These are phyloP conservation scores for Telmatherina bonti DNA, from an alignment of 2,797 vertebrate genomes.

Conservation along the genomic window DNA sequence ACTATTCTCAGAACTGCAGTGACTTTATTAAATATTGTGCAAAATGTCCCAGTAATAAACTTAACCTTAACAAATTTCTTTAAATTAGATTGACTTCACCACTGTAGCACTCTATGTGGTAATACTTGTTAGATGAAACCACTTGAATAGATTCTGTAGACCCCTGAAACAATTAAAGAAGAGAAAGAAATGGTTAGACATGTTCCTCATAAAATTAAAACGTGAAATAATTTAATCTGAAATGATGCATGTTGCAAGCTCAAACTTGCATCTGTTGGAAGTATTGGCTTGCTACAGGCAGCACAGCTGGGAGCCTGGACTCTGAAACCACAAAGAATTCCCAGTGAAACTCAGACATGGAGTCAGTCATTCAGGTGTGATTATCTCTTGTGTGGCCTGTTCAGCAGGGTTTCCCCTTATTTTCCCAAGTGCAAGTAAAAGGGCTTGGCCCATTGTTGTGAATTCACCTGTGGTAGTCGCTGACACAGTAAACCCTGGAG, in stretches of 20 bases:
- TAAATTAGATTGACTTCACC: slow-evolving; percentile 80
- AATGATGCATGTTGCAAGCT: not conserved
- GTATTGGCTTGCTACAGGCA: slow-evolving; percentile 85
- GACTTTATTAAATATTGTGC: slow-evolving; percentile 31
- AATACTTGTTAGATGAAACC: slow-evolving; percentile 87
- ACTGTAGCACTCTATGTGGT: slow-evolving; percentile 89
- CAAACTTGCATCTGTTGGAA: slow-evolving; percentile 86
- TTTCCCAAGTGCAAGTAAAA: slow-evolving; percentile 11
- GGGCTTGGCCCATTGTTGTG: slow-evolving; percentile 34
- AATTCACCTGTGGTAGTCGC: slow-evolving; percentile 90
- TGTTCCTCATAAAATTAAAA: not conserved
- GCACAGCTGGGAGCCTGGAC: slow-evolving; percentile 87
- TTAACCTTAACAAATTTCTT: slow-evolving; percentile 2
- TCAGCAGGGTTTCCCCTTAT: slow-evolving; percentile 6
- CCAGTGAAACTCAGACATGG: slow-evolving; percentile 19
- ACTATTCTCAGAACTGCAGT: not conserved
- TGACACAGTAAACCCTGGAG: slow-evolving; percentile 90
- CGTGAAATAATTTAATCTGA: not conserved
- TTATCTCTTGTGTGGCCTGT: slow-evolving; percentile 22
- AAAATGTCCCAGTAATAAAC: slow-evolving; percentile 6
- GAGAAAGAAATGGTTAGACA: not conserved
- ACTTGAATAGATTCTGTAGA: slow-evolving; percentile 90
- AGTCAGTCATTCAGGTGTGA: slow-evolving; percentile 13
- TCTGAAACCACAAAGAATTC: slow-evolving; percentile 70
- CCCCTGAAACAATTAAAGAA: slow-evolving; percentile 79